phyloP scores from a whole-genome alignment of 92 coral and sea anemone genomes.

The Epizoanthus stellaris region DNA sequence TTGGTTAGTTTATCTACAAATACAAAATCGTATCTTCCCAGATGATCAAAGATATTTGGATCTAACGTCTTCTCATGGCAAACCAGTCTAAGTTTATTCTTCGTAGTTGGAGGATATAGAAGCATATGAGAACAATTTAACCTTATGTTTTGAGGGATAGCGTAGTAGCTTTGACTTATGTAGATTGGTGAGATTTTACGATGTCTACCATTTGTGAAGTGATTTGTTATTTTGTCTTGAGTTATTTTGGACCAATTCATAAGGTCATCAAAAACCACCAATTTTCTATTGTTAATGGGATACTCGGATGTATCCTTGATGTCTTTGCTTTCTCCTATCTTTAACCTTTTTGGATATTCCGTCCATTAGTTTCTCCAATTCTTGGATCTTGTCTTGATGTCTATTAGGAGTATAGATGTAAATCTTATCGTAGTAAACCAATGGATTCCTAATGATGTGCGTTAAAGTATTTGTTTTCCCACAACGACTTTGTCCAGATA shows the following conservation, averaged over 20 bases:
- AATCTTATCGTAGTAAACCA: not conserved
- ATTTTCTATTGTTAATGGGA: slow-evolving; percentile 13
- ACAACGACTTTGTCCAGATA: no score
- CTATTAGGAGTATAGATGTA: not conserved
- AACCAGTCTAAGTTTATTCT: slow-evolving; percentile 4
- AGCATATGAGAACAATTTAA: slow-evolving; percentile 42
- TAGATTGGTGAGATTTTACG: not conserved
- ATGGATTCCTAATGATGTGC: not conserved
- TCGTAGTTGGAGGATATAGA: slow-evolving; percentile 25
- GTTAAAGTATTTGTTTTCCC: slow-evolving; percentile 35
- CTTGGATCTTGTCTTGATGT: slow-evolving; percentile 7
- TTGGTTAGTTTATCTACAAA: slow-evolving; percentile 11
- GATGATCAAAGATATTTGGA: slow-evolving; percentile 9
- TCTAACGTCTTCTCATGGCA: not conserved
- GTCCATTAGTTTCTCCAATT: not conserved
- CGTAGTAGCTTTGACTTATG: slow-evolving; percentile 22
- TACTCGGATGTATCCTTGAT: slow-evolving; percentile 12
- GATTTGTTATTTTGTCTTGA: slow-evolving; percentile 32
- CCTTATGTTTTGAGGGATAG: slow-evolving; percentile 25
- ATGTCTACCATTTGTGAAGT: slow-evolving; percentile 46
- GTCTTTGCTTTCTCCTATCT: not conserved
- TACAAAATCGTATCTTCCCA: slow-evolving; percentile 13
- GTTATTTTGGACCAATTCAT: slow-evolving; percentile 21
- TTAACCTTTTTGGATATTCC: not conserved
- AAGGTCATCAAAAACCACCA: slow-evolving; percentile 40